phyloP scores from a whole-genome alignment of 2,797 vertebrate genomes.

The Florisuga fusca region DNA sequence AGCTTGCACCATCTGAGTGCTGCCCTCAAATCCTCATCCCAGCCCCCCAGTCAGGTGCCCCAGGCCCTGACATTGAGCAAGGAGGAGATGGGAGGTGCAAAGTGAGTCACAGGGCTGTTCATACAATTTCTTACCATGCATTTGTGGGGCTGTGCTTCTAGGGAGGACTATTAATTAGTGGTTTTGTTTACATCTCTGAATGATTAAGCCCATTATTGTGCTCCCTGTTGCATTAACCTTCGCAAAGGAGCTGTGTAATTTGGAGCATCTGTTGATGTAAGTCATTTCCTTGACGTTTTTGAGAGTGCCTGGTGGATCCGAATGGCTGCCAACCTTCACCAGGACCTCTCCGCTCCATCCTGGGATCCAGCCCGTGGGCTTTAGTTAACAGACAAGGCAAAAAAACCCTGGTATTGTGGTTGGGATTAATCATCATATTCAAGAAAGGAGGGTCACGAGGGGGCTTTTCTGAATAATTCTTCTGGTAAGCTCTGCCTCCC shows the following conservation, averaged over 20 bases:
- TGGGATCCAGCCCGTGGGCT: background rate
- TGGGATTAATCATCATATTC: background rate
- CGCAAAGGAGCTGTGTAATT: background rate
- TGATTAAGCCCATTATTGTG: slow-evolving; percentile 18
- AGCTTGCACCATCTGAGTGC: background rate
- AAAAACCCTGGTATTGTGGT: accelerated
- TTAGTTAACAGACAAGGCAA: background rate
- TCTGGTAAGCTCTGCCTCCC: background rate
- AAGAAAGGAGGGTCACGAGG: background rate
- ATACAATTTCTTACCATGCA: background rate
- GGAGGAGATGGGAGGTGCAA: background rate
- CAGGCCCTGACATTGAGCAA: background rate
- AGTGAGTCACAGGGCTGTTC: background rate
- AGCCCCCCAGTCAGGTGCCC: background rate
- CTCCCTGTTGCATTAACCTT: slow-evolving; percentile 50
- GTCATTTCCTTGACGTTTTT: background rate
- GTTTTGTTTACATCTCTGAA: slow-evolving; percentile 20
- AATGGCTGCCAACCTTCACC: background rate
- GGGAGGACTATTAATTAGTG: slow-evolving; percentile 40
- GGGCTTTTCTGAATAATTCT: background rate
- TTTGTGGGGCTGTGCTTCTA: background rate
- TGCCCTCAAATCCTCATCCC: background rate
- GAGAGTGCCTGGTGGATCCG: background rate
- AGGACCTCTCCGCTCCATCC: background rate
- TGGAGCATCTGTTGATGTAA: background rate